Percentiles rank a stretch among this genome's conserved stretches.
Evolutionary conservation across 2,113 vertebrate genomes (phyloP).

Genomic region (Pomatorhinus ruficollis): DNA sequence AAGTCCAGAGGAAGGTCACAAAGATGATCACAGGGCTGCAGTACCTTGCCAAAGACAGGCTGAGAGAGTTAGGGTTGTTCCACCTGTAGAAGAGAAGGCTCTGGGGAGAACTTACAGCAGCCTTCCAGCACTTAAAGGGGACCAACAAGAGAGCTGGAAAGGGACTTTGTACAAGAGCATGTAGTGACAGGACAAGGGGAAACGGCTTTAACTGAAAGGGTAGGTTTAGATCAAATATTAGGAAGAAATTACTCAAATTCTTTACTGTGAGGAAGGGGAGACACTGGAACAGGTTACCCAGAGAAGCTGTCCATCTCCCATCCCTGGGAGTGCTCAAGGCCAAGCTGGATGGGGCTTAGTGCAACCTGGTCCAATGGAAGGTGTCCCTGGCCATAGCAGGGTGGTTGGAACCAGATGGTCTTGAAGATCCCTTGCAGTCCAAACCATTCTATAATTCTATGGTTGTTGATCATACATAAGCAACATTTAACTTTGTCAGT

Average conservation of each 20-base stretch:
- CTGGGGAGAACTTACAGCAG: background rate
- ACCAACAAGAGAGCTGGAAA: background rate
- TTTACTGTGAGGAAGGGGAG: background rate
- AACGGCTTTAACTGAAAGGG: background rate
- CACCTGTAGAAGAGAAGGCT: background rate
- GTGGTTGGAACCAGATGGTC: background rate
- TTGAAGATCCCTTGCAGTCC: background rate
- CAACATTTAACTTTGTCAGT: background rate
- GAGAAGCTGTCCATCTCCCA: background rate
- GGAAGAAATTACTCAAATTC: background rate
- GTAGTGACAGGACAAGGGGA: background rate
- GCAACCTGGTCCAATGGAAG: background rate
- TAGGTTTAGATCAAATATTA: background rate
- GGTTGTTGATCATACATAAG: background rate
- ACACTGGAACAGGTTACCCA: background rate
- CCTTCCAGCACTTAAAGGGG: background rate
- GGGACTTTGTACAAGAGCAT: background rate
- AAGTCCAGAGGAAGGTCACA: background rate
- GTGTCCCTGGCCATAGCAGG: background rate
- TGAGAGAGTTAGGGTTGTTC: background rate
- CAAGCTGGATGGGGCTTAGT: background rate
- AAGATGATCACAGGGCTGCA: background rate
- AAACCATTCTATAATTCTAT: background rate
- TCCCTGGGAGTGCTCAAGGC: background rate
- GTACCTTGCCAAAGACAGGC: background rate